Evolutionary conservation across 2,113 vertebrate genomes (phyloP).

Genomic region (Ciconia maguari): DNA sequence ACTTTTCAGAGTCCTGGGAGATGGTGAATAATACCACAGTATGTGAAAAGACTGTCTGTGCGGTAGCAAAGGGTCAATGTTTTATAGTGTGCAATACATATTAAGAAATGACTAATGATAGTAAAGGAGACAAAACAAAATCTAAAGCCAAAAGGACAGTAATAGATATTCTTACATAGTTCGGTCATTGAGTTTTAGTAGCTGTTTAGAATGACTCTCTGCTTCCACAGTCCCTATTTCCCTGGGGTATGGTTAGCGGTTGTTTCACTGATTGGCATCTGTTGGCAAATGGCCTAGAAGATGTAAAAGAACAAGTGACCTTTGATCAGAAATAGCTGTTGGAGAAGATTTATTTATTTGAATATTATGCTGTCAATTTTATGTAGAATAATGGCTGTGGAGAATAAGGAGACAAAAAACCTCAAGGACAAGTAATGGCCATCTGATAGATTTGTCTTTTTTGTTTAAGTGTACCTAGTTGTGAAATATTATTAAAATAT

Average conservation of each 20-base stretch:
- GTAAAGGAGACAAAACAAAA: constrained; percentile 17
- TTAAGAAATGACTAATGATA: constrained; percentile 28
- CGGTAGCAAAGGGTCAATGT: background rate
- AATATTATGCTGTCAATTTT: background rate
- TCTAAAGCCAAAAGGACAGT: background rate
- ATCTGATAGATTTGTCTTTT: background rate
- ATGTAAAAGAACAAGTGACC: background rate
- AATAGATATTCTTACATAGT: constrained; percentile 24
- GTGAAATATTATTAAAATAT: background rate
- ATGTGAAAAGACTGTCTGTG: constrained; percentile 11
- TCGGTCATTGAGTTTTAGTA: background rate
- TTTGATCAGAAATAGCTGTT: constrained; percentile 11
- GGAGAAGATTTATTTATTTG: constrained; percentile 21
- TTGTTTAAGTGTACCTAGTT: constrained; percentile 13
- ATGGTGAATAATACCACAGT: constrained; percentile 9
- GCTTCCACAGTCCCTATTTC: background rate
- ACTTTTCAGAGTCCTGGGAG: constrained; percentile 5
- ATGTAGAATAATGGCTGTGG: background rate
- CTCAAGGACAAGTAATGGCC: background rate
- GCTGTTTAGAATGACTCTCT: background rate
- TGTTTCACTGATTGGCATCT: background rate
- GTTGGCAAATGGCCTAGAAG: background rate
- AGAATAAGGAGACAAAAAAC: background rate
- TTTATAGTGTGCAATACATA: background rate
- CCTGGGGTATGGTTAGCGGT: background rate